Percentiles rank a stretch among this genome's conserved stretches.
Evolutionary conservation across 1,140 invertebrate species (phyloP).

Genomic region (Drosophila repleta): DNA sequence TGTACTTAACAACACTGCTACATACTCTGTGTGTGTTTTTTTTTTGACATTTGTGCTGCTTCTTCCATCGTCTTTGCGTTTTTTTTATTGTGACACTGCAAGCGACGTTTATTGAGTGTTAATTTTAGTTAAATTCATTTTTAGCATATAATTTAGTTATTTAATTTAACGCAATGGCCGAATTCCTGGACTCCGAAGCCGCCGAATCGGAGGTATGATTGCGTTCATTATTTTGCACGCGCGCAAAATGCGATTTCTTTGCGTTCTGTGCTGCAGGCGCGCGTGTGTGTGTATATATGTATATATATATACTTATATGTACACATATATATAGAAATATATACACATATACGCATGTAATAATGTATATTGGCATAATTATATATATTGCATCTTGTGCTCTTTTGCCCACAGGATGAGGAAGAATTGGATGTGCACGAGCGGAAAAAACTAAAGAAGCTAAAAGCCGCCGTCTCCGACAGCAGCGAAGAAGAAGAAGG

Average conservation of each 20-base stretch:
- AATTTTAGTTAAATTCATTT: slow-evolving; percentile 73
- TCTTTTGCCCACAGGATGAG: slow-evolving; percentile 84
- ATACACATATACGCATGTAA: slow-evolving; percentile 2
- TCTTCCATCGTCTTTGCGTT: slow-evolving; percentile 29
- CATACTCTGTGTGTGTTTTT: slow-evolving; percentile 8
- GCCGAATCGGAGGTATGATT: slow-evolving; percentile 89
- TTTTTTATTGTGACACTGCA: slow-evolving; percentile 76
- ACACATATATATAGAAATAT: background rate
- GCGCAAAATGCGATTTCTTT: slow-evolving; percentile 26
- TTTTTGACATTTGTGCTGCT: slow-evolving; percentile 40
- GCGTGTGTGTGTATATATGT: slow-evolving; percentile 22
- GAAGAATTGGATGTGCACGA: slow-evolving; percentile 87
- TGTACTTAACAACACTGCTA: slow-evolving; percentile 16
- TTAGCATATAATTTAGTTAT: slow-evolving; percentile 76
- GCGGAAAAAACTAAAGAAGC: slow-evolving; percentile 87
- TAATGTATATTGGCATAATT: slow-evolving; percentile 18
- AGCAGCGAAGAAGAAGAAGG: slow-evolving; percentile 87
- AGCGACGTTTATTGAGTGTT: slow-evolving; percentile 62
- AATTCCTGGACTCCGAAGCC: slow-evolving; percentile 92
- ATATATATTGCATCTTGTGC: slow-evolving; percentile 30
- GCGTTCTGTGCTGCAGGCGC: slow-evolving; percentile 36
- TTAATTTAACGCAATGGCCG: slow-evolving; percentile 86
- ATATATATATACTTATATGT: slow-evolving; percentile 14
- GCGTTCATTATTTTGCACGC: background rate
- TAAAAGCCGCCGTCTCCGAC: slow-evolving; percentile 87